Evolutionary conservation across 2,888 invertebrate species (phyloP).

Genomic region (Cristatella mucedo): DNA sequence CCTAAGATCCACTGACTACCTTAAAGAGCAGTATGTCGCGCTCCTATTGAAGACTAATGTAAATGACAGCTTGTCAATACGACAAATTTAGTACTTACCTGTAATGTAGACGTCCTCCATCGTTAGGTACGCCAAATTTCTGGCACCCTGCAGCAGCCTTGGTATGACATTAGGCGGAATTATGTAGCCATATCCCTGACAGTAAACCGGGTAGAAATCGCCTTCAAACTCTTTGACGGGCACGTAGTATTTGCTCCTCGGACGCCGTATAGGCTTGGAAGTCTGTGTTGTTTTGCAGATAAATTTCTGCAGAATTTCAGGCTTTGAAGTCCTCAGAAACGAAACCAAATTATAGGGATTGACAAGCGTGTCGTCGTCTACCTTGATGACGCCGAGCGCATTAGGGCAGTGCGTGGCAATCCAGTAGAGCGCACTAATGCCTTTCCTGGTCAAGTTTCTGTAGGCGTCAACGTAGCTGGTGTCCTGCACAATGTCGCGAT

Average conservation of each 20-base stretch:
- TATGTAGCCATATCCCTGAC: slow-evolving; percentile 9
- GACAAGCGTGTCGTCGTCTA: slow-evolving; percentile 6
- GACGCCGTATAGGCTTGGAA: slow-evolving; percentile 1
- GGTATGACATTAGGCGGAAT: slow-evolving; percentile 3
- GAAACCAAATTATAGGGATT: slow-evolving; percentile 1
- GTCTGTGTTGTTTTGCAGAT: slow-evolving; percentile 5
- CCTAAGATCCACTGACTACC: no score
- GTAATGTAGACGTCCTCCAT: slow-evolving; percentile 8
- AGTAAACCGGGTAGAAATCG: slow-evolving; percentile 4
- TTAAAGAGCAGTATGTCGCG: no score
- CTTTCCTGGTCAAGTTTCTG: slow-evolving; percentile 7
- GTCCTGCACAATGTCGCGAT: no score
- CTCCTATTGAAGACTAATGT: no score
- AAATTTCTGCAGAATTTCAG: no score
- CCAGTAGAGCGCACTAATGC: slow-evolving; percentile 7
- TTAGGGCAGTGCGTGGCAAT: background rate
- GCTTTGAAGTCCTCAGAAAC: slow-evolving; percentile 1
- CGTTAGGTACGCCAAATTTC: background rate
- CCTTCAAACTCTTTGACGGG: background rate
- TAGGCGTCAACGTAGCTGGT: slow-evolving; percentile 8
- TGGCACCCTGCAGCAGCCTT: background rate
- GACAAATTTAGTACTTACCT: no score
- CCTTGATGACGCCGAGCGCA: slow-evolving; percentile 5
- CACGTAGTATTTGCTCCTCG: slow-evolving; percentile 8
- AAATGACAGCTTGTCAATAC: no score